Base-by-base conservation (phyloP, 2,113 vertebrate species). In the Mobula birostris region DNA sequence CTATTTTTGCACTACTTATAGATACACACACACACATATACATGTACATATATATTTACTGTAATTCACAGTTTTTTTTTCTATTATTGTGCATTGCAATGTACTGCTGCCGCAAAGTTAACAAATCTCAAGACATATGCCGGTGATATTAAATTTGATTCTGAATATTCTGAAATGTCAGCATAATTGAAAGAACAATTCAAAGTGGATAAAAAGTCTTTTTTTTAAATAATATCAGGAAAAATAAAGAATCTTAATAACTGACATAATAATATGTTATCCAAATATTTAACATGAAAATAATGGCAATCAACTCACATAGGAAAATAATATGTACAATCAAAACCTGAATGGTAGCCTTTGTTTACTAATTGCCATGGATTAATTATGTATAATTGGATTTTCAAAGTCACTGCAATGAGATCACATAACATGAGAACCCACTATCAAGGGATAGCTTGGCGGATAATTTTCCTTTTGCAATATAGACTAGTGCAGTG, bases 301-400 rank as follows among this genome's bases (percentile, higher is more conserved):
- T 56, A 48, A 72, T 93, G 91, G 70, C 91, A 93, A 21, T 27
- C 66, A 19, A 15, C 90, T 92, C 68, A 36, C 72, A 56, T 74
- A 27, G 68, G 70, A 93, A 56, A 74, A 56, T 19, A 93, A 40
- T 74, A 74, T 74, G 68, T 93, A 48, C 36, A 48, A 72, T 29
- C 70, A 32, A 93, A 93, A 40, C 91, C 70, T 27, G 19, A 48
- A 93, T 29, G 70, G 32, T 40, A 74, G 21, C 70, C 9, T 93
- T 93, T 93, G 91, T 93, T 92, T 74, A 93, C 91, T 93, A 93
- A 93, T 93, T 93, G 68, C 91, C 36, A 29, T 76, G 36, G 91
- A 93, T 93, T 70, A 48, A 93, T 93, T 93, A 93, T 93, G 70
- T 93, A 93, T 93, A 93, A 93, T 93, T 74, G 91, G 91, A 74